Evolutionary conservation across 2,888 invertebrate genomes (phyloP).

Genomic region (Celastrina argiolus): DNA sequence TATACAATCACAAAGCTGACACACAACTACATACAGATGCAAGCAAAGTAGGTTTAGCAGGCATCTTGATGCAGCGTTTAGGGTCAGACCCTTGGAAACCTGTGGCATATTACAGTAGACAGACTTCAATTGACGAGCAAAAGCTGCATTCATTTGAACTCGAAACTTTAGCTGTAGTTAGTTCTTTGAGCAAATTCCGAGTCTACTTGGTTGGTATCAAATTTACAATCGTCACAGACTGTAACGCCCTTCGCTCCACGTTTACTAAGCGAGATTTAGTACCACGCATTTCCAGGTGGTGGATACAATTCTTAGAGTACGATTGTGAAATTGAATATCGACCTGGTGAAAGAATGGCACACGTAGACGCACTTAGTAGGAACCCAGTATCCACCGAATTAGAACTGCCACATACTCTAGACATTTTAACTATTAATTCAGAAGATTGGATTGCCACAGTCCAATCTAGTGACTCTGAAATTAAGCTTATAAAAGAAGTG

Average conservation of each 20-base stretch:
- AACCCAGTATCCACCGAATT: neutral
- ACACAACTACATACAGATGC: slow-evolving; percentile 17
- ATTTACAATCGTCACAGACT: slow-evolving; percentile 40
- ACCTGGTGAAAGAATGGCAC: slow-evolving; percentile 21
- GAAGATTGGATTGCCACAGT: slow-evolving; percentile 21
- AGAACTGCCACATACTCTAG: neutral
- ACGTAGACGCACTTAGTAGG: slow-evolving; percentile 24
- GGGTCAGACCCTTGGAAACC: neutral
- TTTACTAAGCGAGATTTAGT: slow-evolving; percentile 6
- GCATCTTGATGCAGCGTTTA: neutral
- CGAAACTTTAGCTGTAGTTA: slow-evolving; percentile 16
- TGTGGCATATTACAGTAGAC: neutral
- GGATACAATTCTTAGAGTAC: too few relatives aligned
- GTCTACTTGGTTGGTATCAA: slow-evolving; percentile 27
- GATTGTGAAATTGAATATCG: slow-evolving; percentile 31
- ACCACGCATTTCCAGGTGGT: slow-evolving; percentile 22
- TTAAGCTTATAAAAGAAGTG: neutral
- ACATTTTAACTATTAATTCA: neutral
- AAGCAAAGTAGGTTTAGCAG: slow-evolving; percentile 1
- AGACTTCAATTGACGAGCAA: neutral
- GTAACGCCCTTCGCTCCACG: slow-evolving; percentile 35
- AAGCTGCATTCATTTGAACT: slow-evolving; percentile 3
- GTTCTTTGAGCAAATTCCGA: slow-evolving; percentile 24
- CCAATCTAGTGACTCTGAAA: neutral
- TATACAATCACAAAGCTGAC: neutral